Evolutionary conservation across 1,140 invertebrate species (phyloP).

Genomic region (Apis florea): DNA sequence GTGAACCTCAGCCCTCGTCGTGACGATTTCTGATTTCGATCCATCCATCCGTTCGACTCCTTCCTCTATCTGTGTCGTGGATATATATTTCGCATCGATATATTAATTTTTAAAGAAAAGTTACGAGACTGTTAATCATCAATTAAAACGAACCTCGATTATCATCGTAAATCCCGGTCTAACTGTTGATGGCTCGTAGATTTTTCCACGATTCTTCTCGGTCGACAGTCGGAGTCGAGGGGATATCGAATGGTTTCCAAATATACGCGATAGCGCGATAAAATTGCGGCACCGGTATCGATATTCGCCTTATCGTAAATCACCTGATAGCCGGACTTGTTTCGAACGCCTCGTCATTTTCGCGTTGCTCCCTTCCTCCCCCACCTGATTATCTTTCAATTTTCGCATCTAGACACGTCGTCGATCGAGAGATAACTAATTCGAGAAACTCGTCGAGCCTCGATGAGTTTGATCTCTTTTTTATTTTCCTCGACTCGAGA

Average conservation of each 20-base stretch:
- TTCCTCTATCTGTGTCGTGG: no score
- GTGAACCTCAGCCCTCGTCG: neutral
- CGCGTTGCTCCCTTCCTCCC: no score
- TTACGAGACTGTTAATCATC: conserved; percentile 24
- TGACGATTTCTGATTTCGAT: conserved; percentile 12
- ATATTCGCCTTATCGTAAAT: conserved; percentile 31
- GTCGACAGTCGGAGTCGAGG: neutral
- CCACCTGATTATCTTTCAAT: neutral
- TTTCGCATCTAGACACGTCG: neutral
- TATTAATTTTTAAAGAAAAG: neutral
- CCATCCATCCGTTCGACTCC: no score
- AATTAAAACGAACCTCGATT: conserved; percentile 9
- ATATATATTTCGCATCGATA: no score
- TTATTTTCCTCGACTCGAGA: neutral
- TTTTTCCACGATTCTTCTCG: no score
- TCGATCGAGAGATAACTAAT: neutral
- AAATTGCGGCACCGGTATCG: conserved; percentile 20
- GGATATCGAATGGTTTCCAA: conserved; percentile 31
- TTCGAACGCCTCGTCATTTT: conserved; percentile 1
- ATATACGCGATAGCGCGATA: neutral
- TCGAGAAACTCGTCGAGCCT: no score
- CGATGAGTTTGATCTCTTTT: no score
- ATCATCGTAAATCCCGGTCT: neutral
- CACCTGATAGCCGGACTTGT: conserved; percentile 7
- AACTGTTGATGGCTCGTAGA: no score